Conservation (phyloP, 2,113 vertebrate species). For the Periophthalmus modestus region DNA sequence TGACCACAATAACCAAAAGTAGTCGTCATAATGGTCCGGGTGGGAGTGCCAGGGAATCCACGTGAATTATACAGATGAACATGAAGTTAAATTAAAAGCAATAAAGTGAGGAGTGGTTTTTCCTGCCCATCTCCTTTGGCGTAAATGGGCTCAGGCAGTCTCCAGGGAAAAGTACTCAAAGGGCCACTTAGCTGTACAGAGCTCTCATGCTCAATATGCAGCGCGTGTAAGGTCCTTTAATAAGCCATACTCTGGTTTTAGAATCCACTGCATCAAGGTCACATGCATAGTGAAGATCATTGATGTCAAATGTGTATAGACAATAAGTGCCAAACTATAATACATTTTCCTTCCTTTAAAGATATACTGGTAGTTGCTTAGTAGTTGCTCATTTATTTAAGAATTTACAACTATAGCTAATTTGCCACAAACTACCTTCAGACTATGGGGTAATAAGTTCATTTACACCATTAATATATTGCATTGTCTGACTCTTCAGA, state of each 20-base stretch:
- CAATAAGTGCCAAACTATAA: no score
- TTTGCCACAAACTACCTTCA: no score
- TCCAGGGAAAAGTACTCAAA: neutral
- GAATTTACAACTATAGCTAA: no score
- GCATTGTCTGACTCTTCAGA: no score
- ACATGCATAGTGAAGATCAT: neutral
- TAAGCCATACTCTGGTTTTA: neutral
- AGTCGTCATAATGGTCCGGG: constrained; percentile 7
- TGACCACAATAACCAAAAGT: constrained; percentile 39
- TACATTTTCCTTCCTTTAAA: no score
- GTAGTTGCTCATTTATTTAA: no score
- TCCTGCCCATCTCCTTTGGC: constrained; percentile 14
- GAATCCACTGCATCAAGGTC: neutral
- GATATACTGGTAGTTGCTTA: no score
- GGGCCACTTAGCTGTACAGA: neutral
- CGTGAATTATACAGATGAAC: constrained; percentile 23
- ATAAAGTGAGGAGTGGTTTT: constrained; percentile 10
- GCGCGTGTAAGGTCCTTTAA: neutral
- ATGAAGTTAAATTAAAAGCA: constrained; percentile 34
- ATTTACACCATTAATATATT: no score
- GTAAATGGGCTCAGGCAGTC: constrained; percentile 4
- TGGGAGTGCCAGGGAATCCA: constrained; percentile 5
- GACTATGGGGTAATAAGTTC: no score
- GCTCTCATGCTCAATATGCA: neutral
- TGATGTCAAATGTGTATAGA: neutral